Conservation (phyloP, 2,888 invertebrate genomes). For the Ichneumoninae sp. region DNA sequence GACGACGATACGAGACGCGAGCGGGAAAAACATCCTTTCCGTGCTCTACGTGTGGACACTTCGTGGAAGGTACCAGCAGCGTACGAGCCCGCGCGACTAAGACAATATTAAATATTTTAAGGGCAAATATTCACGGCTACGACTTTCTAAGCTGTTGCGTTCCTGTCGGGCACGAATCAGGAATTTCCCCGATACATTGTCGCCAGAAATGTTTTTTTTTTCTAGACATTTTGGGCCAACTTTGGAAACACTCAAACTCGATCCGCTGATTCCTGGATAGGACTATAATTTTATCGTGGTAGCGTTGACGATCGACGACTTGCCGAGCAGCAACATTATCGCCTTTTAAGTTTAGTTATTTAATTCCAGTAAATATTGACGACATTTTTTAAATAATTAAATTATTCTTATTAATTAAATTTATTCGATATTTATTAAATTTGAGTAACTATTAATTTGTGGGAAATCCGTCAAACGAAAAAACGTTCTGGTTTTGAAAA, state of each 20-base stretch:
- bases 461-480: too few species aligned
- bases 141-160: slow-evolving; percentile 46
- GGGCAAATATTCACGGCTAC: slow-evolving; percentile 70
- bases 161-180: slow-evolving; percentile 40
- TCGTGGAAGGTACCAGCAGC: slow-evolving; percentile 52
- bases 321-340: too few species aligned
- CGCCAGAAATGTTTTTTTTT: not conserved
- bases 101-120: slow-evolving; percentile 78
- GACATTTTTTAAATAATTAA: too few species aligned
- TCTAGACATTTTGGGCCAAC: not conserved
- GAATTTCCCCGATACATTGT: slow-evolving; percentile 56
- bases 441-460: too few species aligned
- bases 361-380: too few species aligned
- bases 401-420: too few species aligned
- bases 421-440: too few species aligned
- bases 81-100: slow-evolving; percentile 64
- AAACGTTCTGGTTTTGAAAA: too few species aligned
- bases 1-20: slow-evolving; percentile 37
- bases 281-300: too few species aligned
- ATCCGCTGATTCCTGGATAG: not conserved
- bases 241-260: not conserved
- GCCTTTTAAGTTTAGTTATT: too few species aligned
- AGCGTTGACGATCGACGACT: too few species aligned
- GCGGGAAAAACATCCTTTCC: slow-evolving; percentile 29
- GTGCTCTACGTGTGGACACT: slow-evolving; percentile 24